Conservation (phyloP, 2,888 invertebrate species). For the Drosophila parthenogenetica region DNA sequence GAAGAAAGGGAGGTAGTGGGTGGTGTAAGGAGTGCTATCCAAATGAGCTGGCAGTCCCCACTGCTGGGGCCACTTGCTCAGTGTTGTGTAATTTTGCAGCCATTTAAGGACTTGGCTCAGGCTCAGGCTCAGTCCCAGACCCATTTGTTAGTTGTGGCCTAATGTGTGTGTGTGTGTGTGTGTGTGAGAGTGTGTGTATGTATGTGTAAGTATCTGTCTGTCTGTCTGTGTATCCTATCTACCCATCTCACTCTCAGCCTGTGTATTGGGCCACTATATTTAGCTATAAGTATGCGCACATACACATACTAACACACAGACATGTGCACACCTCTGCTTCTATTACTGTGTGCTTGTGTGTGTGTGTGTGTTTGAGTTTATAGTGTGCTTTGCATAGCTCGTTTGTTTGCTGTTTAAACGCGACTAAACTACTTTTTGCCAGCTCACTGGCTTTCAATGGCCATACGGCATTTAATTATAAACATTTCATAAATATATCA, state of each 20-base stretch:
- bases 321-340: not conserved
- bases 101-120: slow-evolving; percentile 46
- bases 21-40: not conserved
- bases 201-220: slow-evolving; percentile 9
- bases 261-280: slow-evolving; percentile 60
- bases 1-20: not conserved
- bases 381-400: slow-evolving; percentile 36
- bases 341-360: not conserved
- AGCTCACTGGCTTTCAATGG: slow-evolving; percentile 72
- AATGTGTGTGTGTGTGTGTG: slow-evolving; percentile 23
- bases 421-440: slow-evolving; percentile 74
- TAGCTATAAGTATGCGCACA: slow-evolving; percentile 42
- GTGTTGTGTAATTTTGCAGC: slow-evolving; percentile 47
- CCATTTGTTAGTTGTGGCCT: slow-evolving; percentile 58
- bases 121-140: slow-evolving; percentile 26
- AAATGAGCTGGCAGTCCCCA: slow-evolving; percentile 13
- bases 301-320: not conserved
- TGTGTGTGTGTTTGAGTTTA: slow-evolving; percentile 8
- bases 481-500: slow-evolving; percentile 51
- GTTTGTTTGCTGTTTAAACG: slow-evolving; percentile 43
- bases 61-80: slow-evolving; percentile 22
- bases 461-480: slow-evolving; percentile 65
- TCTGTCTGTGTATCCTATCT: slow-evolving; percentile 12
- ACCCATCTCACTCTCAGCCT: not conserved
- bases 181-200: slow-evolving; percentile 9